A percentile compares a stretch with the other conserved stretches of the same genome.
Conservation (phyloP, 2,888 invertebrate species). For the Sesia apiformis region DNA sequence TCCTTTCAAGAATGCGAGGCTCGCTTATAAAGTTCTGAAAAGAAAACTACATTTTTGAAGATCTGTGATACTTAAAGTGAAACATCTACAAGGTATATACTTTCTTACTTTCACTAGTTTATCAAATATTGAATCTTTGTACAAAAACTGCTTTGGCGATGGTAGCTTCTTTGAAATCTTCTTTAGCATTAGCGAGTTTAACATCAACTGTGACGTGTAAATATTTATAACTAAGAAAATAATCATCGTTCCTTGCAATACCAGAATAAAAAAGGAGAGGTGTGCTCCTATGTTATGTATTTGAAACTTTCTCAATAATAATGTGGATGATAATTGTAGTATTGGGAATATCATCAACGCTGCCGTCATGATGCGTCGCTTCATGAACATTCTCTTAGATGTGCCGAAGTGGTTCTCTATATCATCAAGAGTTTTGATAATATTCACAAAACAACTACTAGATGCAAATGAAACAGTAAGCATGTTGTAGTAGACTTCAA, state of each 20-base stretch:
- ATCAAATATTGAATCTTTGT: slow-evolving; percentile 15
- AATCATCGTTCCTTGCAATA: slow-evolving; percentile 34
- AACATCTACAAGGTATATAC: too few relatives aligned
- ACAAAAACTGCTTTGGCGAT: slow-evolving; percentile 15
- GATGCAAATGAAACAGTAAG: slow-evolving; percentile 25
- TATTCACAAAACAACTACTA: slow-evolving; percentile 19
- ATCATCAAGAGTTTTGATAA: slow-evolving; percentile 29
- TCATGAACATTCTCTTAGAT: slow-evolving; percentile 18
- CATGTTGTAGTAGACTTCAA: slow-evolving; percentile 28
- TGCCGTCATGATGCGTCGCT: slow-evolving; percentile 19
- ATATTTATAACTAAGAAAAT: slow-evolving; percentile 27
- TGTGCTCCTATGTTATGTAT: slow-evolving; percentile 24
- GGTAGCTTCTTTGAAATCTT: slow-evolving; percentile 17
- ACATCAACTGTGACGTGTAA: slow-evolving; percentile 23
- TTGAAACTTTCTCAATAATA: slow-evolving; percentile 21
- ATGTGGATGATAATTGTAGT: slow-evolving; percentile 13
- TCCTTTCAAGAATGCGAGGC: slow-evolving; percentile 12
- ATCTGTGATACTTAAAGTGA: neutral
- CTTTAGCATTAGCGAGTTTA: slow-evolving; percentile 25
- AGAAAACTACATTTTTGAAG: too few relatives aligned
- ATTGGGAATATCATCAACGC: slow-evolving; percentile 20
- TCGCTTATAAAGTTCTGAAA: slow-evolving; percentile 20
- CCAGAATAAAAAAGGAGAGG: slow-evolving; percentile 23
- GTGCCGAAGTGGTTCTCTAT: slow-evolving; percentile 27
- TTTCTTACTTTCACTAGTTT: slow-evolving; percentile 23